Evolutionary conservation across 2,113 vertebrate species (phyloP), one percentile per base, ranked within the genome.

Genomic region (Agelaius phoeniceus): DNA sequence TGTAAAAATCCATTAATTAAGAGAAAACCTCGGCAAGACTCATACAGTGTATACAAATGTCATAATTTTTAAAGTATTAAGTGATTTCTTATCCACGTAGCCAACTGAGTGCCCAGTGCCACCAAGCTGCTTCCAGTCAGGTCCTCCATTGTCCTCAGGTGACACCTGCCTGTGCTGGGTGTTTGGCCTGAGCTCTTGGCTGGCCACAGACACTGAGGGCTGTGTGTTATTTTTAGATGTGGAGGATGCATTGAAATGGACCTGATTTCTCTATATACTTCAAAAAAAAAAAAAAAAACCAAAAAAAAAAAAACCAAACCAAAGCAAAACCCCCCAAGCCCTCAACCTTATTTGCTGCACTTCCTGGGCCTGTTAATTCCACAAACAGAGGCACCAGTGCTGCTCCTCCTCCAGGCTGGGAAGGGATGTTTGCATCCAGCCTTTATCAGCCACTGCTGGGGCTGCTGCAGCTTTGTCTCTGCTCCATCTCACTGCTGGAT

Each of bases 321-420:
- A 57, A 59, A 26, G 2, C 10, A 20, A 52, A 51, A 15, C 12
- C 15, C 21, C 27, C 28, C 10, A 67, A 3, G 11, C 68, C 39
- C n/a, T 63, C 51, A 39, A 4, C 30, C 33, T 52, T 7, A 37
- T 59, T 58, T 75, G 57, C 63, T 82, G 37, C 37, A 37, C 37
- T 37, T 37, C 37, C 37, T 37, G 37, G 37, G 37, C 37, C 37
- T 37, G 37, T 86, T 79, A 69, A 95, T 93, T 96, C 61, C 57
- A 76, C 57, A n/a, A 80, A 30, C 65, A 87, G 78, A 37, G 93
- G 39, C 69, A 54, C 33, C 68, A 46, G 71, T 26, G 69, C 51
- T 86, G 46, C 55, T 75, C 46, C 84, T 96, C 61, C 82, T 89
- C 15, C 35, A 4, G 90, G 57, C 75, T 84, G 87, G 41, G 48